These are phyloP conservation scores for Cygnus atratus DNA, from an alignment of 2,113 vertebrate species.

Conservation along the genomic window DNA sequence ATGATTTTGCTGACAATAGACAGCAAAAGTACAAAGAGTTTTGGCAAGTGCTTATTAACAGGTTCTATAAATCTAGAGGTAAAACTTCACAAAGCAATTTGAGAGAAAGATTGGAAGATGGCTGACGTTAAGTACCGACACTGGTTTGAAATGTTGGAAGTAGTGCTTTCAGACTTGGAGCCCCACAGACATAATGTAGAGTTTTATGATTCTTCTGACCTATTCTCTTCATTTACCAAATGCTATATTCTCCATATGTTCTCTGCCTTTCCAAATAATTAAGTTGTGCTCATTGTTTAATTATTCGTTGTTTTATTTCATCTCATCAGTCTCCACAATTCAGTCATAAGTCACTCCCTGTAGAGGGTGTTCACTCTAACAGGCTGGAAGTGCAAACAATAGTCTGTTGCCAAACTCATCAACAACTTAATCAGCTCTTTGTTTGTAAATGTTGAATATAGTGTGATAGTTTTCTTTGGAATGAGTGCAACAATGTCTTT, in stretches of 20 bases:
- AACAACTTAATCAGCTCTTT: neutral
- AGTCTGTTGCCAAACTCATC: neutral
- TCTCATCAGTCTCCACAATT: neutral
- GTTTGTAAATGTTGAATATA: neutral
- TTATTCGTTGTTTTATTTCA: neutral
- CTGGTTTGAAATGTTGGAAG: neutral
- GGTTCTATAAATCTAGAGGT: neutral
- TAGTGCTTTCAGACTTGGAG: neutral
- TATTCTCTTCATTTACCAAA: neutral
- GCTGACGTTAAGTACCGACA: neutral
- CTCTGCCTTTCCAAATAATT: neutral
- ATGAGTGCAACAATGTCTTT: neutral
- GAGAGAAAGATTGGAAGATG: neutral
- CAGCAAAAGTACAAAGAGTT: neutral
- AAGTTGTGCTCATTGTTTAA: neutral
- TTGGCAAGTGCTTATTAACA: neutral
- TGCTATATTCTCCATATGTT: neutral
- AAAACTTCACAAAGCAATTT: neutral
- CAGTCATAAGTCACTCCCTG: neutral
- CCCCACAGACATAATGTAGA: neutral
- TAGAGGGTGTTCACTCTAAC: neutral
- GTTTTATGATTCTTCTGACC: neutral
- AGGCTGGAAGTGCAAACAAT: neutral
- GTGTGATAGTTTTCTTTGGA: neutral
- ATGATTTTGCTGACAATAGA: neutral